A percentile compares a stretch with the other conserved stretches of the same genome.
phyloP scores from a whole-genome alignment of 2,888 invertebrate genomes.

The Panopea generosa region DNA sequence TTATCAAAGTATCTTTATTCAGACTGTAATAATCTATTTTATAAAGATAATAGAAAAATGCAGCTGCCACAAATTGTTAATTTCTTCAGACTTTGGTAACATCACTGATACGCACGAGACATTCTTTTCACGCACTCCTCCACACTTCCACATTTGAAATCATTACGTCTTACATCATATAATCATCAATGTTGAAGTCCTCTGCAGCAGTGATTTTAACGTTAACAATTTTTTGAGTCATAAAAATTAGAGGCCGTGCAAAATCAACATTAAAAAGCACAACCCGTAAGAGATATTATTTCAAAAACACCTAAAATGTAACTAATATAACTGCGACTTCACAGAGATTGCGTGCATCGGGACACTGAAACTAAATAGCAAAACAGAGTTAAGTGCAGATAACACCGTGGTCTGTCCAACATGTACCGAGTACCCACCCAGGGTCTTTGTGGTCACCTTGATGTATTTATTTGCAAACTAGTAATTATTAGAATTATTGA shows the following conservation, averaged over 20 bases:
- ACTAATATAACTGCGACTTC: slow-evolving; percentile 30
- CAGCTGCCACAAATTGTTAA: too few species aligned
- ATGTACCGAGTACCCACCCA: slow-evolving; percentile 55
- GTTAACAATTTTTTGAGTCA: slow-evolving; percentile 10
- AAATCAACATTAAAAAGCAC: slow-evolving; percentile 22
- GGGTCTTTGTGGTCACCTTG: slow-evolving; percentile 61
- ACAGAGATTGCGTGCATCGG: slow-evolving; percentile 52
- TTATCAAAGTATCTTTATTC: too few species aligned
- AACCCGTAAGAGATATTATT: slow-evolving; percentile 31
- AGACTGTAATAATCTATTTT: too few species aligned
- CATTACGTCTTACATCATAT: too few species aligned
- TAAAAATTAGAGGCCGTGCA: slow-evolving; percentile 28
- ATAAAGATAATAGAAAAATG: too few species aligned
- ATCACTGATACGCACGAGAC: too few species aligned
- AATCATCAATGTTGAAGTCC: too few species aligned
- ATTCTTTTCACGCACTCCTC: too few species aligned
- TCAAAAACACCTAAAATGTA: slow-evolving; percentile 30
- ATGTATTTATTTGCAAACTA: slow-evolving; percentile 58
- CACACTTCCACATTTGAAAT: too few species aligned
- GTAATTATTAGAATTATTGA: slow-evolving; percentile 62
- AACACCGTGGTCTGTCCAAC: slow-evolving; percentile 39
- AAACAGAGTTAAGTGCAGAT: slow-evolving; percentile 48
- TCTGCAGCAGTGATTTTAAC: too few species aligned
- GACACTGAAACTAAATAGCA: slow-evolving; percentile 51
- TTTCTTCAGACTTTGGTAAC: too few species aligned